Evolutionary conservation across 2,797 vertebrate species (phyloP), one percentile per base, ranked within the genome.

Genomic region (Aplochiton taeniatus): DNA sequence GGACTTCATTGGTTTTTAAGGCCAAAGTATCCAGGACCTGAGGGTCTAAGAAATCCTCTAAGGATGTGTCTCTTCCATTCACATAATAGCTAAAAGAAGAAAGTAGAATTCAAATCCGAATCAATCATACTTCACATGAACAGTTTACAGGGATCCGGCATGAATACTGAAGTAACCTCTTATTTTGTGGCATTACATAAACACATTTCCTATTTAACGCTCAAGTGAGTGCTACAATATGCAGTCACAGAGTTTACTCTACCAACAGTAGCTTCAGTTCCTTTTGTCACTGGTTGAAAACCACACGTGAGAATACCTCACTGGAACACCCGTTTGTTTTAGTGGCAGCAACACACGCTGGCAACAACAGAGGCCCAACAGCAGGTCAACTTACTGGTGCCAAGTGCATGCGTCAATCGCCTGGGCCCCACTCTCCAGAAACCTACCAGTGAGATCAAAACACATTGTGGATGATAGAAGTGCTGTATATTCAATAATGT

Each of bases 361-460:
- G 8, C 49, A 16, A 16, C 8, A 5, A 8, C 11, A 9, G 31
- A 13, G 44, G 14, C 16, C 8, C 58, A 11, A n/a, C 42, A 18
- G 42, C 14, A 66, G 49, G 19, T 57, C 13, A 50, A 93, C 95
- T 95, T 91, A 99, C 97, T 98, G 96, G 81, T 99, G 97, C 97
- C 97, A 99, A 0, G 96, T 98, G 52, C 92, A 85, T 4, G 96
- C 89, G 61, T 96, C 82, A 1, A 99, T 90, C 8, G 87, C 94
- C 61, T 89, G 80, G 12, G 92, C 91, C 43, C 94, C 96, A 0
- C 78, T 88, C 66, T 92, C 84, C 84, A 99, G 88, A 83, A 99
- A 98, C 70, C 97, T 98, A 76, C 31, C 31, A 6, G 31, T 31
- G 31, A 31, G 31, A 31, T 58, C 47, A 48, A 12, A 45, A 48